A percentile compares a stretch with the other conserved stretches of the same genome.
phyloP scores from a whole-genome alignment of 2,888 invertebrate genomes.

The Adela reaumurella region DNA sequence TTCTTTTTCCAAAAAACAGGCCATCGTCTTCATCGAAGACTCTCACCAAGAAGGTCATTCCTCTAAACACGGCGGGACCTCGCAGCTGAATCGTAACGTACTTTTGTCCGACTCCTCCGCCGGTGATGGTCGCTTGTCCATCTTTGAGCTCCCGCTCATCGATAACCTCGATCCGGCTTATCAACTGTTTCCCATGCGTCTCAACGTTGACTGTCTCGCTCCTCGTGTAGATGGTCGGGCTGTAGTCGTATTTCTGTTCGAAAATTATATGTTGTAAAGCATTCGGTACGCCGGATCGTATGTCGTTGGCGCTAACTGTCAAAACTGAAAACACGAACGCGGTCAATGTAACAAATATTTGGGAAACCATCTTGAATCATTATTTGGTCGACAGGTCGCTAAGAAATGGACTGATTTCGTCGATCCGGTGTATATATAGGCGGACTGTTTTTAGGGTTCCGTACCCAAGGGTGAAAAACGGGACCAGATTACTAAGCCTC shows the following conservation, averaged over 20 bases:
- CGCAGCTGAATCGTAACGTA: conserved; percentile 36
- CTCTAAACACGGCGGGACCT: conserved; percentile 37
- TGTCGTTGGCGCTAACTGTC: background rate
- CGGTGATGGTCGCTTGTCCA: conserved; percentile 30
- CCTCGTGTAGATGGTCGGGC: background rate
- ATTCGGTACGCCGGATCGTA: background rate
- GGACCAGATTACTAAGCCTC: too few relatives aligned
- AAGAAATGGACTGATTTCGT: background rate
- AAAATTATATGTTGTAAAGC: background rate
- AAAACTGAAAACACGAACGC: background rate
- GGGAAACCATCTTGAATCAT: too few relatives aligned
- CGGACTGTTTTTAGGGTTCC: background rate
- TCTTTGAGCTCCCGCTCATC: conserved; percentile 36
- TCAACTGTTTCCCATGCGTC: conserved; percentile 25
- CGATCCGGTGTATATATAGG: background rate
- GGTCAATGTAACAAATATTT: too few relatives aligned
- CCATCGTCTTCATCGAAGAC: background rate
- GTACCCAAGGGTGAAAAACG: too few relatives aligned
- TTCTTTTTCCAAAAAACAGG: too few relatives aligned
- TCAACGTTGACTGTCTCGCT: conserved; percentile 14
- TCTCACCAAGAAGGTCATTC: conserved; percentile 25
- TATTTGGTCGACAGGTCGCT: too few relatives aligned
- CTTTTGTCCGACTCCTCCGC: conserved; percentile 34
- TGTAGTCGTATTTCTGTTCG: background rate
- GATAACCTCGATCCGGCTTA: conserved; percentile 26